These are phyloP conservation scores for Poeciliopsis gracilis DNA, from an alignment of 2,797 vertebrate genomes.

Conservation along the genomic window DNA sequence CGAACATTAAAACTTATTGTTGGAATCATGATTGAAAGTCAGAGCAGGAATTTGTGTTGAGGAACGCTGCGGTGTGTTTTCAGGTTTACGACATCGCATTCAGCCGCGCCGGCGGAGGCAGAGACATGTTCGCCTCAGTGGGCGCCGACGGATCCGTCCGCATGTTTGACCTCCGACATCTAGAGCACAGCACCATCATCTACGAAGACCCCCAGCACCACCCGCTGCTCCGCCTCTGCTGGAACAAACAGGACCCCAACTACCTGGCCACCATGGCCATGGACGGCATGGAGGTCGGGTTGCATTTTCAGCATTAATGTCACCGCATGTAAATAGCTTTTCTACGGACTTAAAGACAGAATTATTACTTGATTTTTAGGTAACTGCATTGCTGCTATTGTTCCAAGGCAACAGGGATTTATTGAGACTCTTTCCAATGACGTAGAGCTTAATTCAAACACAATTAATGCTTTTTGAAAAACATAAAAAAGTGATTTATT, in stretches of 20 bases:
- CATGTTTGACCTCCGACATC: slow-evolving; percentile 97
- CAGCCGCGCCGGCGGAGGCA: slow-evolving; percentile 94
- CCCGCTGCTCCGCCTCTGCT: slow-evolving; percentile 95
- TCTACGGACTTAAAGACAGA: too few relatives aligned
- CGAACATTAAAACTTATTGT: too few relatives aligned
- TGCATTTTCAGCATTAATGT: neutral
- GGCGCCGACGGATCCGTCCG: slow-evolving; percentile 96
- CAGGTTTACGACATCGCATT: slow-evolving; percentile 99
- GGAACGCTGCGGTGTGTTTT: neutral
- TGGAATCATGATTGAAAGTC: neutral
- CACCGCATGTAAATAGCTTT: neutral
- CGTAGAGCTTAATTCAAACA: too few relatives aligned
- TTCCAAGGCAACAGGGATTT: too few relatives aligned
- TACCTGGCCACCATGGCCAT: slow-evolving; percentile 99
- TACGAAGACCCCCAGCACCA: slow-evolving; percentile 99
- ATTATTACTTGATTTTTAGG: too few relatives aligned
- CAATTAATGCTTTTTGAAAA: too few relatives aligned
- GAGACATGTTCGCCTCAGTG: slow-evolving; percentile 98
- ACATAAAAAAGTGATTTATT: too few relatives aligned
- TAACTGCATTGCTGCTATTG: too few relatives aligned
- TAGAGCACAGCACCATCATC: slow-evolving; percentile 99
- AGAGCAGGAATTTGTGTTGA: neutral
- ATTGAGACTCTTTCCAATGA: too few relatives aligned
- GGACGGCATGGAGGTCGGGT: slow-evolving; percentile 97
- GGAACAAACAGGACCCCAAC: slow-evolving; percentile 99